Percentiles rank a stretch among this genome's conserved stretches.
These are phyloP conservation scores for Scotopteryx bipunctaria DNA, from an alignment of 2,888 invertebrate species.

Conservation along the genomic window DNA sequence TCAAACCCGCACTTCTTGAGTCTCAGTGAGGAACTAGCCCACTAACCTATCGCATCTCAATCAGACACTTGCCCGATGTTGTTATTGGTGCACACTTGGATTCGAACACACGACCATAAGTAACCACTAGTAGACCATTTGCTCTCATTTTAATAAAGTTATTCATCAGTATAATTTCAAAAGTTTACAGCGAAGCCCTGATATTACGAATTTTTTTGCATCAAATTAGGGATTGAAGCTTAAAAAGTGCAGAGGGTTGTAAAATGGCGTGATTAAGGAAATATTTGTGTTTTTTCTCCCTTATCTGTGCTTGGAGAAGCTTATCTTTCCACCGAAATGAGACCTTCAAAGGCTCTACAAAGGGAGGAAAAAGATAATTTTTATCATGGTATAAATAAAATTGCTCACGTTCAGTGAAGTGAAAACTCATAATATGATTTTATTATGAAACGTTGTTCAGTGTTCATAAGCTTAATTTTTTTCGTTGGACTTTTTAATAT, in stretches of 20 bases:
- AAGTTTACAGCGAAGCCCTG: conserved; percentile 18
- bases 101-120: no score
- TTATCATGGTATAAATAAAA: conserved; percentile 8
- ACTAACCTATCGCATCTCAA: no score
- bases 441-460: no score
- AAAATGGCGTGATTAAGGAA: conserved; percentile 46
- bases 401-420: conserved; percentile 7
- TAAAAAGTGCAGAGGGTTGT: conserved; percentile 37
- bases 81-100: no score
- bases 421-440: conserved; percentile 8
- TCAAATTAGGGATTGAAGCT: conserved; percentile 44
- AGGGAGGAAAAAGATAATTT: conserved; percentile 10
- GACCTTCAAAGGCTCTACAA: conserved; percentile 12
- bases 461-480: no score
- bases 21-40: no score
- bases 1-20: no score
- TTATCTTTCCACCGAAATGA: conserved; percentile 22
- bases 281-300: conserved; percentile 43
- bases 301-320: conserved; percentile 32
- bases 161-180: no score
- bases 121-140: no score
- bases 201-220: conserved; percentile 32
- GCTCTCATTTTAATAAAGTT: no score
- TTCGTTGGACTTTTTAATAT: no score
- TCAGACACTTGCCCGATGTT: no score